Percentiles rank a stretch among this genome's conserved stretches.
phyloP scores from a whole-genome alignment of 2,888 invertebrate genomes.

The Chloroclysta siterata region DNA sequence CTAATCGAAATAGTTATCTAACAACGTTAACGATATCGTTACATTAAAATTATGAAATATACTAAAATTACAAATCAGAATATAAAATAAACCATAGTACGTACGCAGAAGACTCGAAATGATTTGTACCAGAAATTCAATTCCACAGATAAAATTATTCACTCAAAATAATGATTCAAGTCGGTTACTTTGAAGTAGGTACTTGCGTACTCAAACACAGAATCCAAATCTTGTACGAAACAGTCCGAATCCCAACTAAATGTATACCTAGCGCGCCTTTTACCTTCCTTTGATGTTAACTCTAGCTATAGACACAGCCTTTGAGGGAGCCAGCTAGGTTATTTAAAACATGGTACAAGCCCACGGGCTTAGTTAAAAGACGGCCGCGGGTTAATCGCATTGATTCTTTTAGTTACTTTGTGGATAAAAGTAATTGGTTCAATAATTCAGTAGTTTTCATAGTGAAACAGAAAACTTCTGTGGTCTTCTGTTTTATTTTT shows the following conservation, averaged over 20 bases:
- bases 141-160: slow-evolving; percentile 6
- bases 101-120: not conserved
- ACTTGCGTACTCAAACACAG: slow-evolving; percentile 18
- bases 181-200: slow-evolving; percentile 13
- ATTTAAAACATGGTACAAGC: not conserved
- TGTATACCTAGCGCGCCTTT: slow-evolving; percentile 14
- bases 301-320: slow-evolving; percentile 9
- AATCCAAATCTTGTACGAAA: slow-evolving; percentile 21
- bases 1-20: too few relatives aligned
- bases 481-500: not conserved
- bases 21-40: too few relatives aligned
- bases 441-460: too few relatives aligned
- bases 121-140: slow-evolving; percentile 3
- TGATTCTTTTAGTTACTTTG: not conserved
- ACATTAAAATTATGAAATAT: not conserved
- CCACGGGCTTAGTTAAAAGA: not conserved
- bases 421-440: not conserved
- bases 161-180: slow-evolving; percentile 5
- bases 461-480: too few relatives aligned
- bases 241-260: slow-evolving; percentile 15
- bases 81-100: not conserved
- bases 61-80: not conserved
- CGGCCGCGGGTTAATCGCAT: not conserved
- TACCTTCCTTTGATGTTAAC: slow-evolving; percentile 34
- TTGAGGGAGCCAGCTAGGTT: slow-evolving; percentile 4